Percentiles rank a stretch among this genome's conserved stretches.
phyloP scores from a whole-genome alignment of 2,797 vertebrate genomes.

The Premnoplex brunnescens region DNA sequence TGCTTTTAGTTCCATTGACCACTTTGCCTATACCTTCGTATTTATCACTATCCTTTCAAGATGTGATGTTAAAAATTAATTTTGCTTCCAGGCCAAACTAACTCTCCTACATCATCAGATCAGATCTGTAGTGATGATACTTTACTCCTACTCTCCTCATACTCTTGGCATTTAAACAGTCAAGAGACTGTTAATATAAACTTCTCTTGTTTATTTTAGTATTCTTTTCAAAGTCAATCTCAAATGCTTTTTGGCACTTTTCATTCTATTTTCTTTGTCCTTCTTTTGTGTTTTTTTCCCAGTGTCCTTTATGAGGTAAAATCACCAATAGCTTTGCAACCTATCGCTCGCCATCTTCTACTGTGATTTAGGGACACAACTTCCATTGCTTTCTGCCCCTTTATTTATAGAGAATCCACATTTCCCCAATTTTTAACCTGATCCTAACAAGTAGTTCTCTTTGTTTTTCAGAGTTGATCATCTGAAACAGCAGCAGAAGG shows the following conservation, averaged over 20 bases:
- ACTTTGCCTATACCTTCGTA: neutral
- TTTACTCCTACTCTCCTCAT: neutral
- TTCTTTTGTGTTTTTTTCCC: neutral
- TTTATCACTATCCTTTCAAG: neutral
- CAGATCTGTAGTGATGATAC: neutral
- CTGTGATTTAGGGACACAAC: neutral
- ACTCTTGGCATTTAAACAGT: neutral
- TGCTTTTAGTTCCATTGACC: neutral
- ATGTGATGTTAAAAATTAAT: neutral
- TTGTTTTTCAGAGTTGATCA: neutral
- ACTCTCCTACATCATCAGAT: neutral
- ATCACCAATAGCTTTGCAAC: neutral
- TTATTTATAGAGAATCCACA: neutral
- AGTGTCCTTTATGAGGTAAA: neutral
- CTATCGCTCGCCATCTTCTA: neutral
- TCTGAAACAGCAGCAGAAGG: neutral
- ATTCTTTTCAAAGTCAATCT: neutral
- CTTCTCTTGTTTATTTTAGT: neutral
- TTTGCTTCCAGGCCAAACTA: neutral
- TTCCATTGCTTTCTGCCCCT: neutral
- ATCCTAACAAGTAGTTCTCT: neutral
- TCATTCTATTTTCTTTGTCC: neutral
- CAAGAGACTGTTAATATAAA: neutral
- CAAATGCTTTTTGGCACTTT: neutral
- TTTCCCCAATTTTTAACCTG: neutral